These are phyloP conservation scores for Drosophila sp. DNA, from an alignment of 1,140 invertebrate species.

Conservation along the genomic window DNA sequence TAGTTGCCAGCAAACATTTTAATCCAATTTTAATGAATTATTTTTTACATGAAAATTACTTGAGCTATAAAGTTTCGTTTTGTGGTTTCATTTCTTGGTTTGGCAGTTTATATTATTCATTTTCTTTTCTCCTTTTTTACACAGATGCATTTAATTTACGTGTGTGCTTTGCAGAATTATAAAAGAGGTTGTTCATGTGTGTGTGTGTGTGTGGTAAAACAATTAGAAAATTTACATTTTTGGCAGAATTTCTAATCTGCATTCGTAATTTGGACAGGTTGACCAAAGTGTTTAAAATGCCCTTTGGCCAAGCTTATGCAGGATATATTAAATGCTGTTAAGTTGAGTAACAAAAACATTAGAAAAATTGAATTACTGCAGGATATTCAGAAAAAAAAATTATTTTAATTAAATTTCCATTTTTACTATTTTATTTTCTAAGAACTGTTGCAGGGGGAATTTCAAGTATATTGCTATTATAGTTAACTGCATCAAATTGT, in stretches of 20 bases:
- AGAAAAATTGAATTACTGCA: background rate
- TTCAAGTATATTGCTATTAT: background rate
- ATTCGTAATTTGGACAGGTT: too few species aligned
- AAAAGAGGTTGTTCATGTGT: background rate
- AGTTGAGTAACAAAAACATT: background rate
- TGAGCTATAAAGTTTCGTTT: conserved; percentile 57
- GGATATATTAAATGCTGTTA: background rate
- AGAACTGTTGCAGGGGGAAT: background rate
- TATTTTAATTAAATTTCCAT: background rate
- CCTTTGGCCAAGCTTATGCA: background rate
- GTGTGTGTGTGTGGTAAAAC: conserved; percentile 24
- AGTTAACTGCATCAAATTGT: background rate
- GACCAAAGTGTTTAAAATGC: background rate
- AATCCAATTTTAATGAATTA: conserved; percentile 79
- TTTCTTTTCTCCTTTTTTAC: background rate
- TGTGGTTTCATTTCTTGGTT: conserved; percentile 50
- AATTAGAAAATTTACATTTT: conserved; percentile 69
- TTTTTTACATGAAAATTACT: conserved; percentile 61
- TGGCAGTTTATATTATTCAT: conserved; percentile 27
- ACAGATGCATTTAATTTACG: conserved; percentile 50
- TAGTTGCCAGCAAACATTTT: conserved; percentile 18
- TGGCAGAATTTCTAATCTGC: conserved; percentile 43
- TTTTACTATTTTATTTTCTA: background rate
- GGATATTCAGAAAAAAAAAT: background rate
- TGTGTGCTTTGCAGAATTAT: background rate